phyloP scores from a whole-genome alignment of 2,113 vertebrate species.

The Amazona vittata region DNA sequence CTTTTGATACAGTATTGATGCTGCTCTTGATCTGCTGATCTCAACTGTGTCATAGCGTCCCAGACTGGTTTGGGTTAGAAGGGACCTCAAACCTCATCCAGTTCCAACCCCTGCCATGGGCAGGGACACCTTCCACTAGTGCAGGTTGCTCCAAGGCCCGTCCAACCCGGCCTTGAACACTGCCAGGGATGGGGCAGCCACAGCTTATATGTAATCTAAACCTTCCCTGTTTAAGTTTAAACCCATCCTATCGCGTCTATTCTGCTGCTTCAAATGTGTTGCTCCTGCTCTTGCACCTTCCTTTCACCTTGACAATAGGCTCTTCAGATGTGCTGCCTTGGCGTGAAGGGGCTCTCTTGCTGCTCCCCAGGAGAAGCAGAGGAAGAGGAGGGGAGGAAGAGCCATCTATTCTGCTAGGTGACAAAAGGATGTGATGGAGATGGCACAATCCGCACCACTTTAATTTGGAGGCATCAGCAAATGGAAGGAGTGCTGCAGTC shows the following conservation, averaged over 20 bases:
- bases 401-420: neutral
- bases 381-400: neutral
- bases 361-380: neutral
- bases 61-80: neutral
- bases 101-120: too few relatives aligned
- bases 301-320: neutral
- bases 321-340: neutral
- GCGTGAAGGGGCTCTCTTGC: neutral
- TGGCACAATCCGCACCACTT: fast-evolving
- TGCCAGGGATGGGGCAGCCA: neutral
- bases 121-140: neutral
- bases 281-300: neutral
- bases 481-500: neutral
- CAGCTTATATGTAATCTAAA: neutral
- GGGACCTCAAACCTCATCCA: neutral
- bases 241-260: neutral
- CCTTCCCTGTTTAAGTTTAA: neutral
- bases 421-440: neutral
- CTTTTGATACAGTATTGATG: neutral
- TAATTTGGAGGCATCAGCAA: neutral
- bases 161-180: neutral
- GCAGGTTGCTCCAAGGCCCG: neutral
- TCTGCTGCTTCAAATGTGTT: neutral
- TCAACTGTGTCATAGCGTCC: neutral
- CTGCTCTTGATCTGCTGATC: neutral